phyloP scores from a whole-genome alignment of 2,113 vertebrate species.

The Tachuris rubrigastra region DNA sequence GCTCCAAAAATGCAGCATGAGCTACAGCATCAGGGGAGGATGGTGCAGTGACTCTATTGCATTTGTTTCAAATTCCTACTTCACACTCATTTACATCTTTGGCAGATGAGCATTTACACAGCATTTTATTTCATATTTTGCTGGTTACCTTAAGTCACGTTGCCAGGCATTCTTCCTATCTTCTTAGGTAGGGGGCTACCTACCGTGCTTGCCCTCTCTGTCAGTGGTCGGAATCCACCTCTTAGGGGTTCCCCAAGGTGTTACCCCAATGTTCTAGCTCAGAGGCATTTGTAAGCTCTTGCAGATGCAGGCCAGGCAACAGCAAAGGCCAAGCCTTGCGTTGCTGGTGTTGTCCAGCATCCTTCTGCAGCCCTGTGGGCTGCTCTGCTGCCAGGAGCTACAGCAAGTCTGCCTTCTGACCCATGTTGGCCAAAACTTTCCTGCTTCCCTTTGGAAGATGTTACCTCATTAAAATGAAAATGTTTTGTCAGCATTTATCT shows the following conservation, averaged over 20 bases:
- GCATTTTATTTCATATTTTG: not conserved
- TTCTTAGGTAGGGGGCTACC: not conserved
- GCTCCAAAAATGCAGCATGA: not conserved
- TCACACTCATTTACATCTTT: not conserved
- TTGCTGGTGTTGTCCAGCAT: not conserved
- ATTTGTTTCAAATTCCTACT: not conserved
- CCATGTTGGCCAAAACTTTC: not conserved
- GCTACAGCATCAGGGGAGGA: not conserved
- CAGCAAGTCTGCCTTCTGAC: not conserved
- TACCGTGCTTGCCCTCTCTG: not conserved
- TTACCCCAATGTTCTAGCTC: not conserved
- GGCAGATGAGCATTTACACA: not conserved
- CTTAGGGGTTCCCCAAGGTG: not conserved
- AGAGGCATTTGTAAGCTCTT: not conserved
- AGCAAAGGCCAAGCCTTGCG: not conserved
- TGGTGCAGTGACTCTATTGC: not conserved
- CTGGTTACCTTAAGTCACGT: not conserved
- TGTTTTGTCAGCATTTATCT: not conserved
- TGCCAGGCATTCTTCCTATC: not conserved
- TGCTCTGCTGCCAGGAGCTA: not conserved
- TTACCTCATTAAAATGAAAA: not conserved
- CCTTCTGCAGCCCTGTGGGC: not conserved
- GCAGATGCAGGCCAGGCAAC: not conserved
- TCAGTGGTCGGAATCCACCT: not conserved
- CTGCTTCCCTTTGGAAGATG: not conserved